Conservation (phyloP, 2,797 vertebrate species). For the Sebastes steindachneri region DNA sequence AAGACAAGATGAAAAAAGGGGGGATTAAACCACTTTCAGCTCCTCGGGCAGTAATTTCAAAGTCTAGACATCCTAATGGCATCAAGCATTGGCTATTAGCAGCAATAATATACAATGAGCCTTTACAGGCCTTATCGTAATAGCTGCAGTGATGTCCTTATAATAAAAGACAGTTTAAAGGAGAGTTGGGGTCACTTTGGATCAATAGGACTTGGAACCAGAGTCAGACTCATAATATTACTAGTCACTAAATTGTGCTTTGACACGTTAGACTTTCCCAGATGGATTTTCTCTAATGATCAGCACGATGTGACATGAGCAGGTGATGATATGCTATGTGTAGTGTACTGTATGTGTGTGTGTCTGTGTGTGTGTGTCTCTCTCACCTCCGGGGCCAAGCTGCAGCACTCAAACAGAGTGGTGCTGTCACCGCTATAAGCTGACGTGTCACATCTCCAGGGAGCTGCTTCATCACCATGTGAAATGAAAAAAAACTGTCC, state of each 20-base stretch:
- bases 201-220: constrained; percentile 40
- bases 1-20: background rate
- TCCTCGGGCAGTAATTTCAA: background rate
- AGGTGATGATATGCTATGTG: constrained; percentile 13
- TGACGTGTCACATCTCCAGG: constrained; percentile 60
- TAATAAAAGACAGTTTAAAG: constrained; percentile 33
- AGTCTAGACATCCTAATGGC: constrained; percentile 11
- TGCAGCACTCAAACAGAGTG: constrained; percentile 54
- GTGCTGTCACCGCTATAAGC: constrained; percentile 54
- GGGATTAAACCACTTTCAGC: background rate
- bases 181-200: constrained; percentile 24
- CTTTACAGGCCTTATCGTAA: background rate
- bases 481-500: constrained; percentile 42
- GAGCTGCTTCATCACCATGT: constrained; percentile 65
- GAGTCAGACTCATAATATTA: constrained; percentile 21
- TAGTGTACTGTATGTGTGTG: background rate
- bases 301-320: background rate
- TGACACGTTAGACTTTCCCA: constrained; percentile 23
- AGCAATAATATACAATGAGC: background rate
- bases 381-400: constrained; percentile 33
- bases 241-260: constrained; percentile 31
- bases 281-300: constrained; percentile 40
- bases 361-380: background rate
- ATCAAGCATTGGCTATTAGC: background rate
- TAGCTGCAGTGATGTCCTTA: background rate